Conservation (phyloP, 2,113 vertebrate genomes). For the Ibidorhyncha struthersii region DNA sequence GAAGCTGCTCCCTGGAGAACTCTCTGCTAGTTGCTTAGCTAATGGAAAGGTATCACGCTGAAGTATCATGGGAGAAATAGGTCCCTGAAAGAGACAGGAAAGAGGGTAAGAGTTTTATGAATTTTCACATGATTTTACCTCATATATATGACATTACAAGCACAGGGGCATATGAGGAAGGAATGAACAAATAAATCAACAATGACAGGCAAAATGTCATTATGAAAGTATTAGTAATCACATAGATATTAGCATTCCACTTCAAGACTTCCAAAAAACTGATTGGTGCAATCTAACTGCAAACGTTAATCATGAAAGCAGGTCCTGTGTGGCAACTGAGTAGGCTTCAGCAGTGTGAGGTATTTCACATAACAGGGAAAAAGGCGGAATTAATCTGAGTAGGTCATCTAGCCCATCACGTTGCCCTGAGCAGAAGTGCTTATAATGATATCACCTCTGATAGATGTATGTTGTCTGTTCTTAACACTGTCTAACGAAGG, state of each 20-base stretch:
- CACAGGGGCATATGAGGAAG: not conserved
- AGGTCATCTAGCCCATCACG: not conserved
- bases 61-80: not conserved
- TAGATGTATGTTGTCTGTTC: not conserved
- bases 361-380: not conserved
- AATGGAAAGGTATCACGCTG: not conserved
- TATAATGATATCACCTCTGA: not conserved
- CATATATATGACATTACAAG: not conserved
- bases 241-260: not conserved
- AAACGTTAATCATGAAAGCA: not conserved
- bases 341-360: not conserved
- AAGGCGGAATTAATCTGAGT: not conserved
- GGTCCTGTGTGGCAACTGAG: not conserved
- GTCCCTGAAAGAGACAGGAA: not conserved
- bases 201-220: not conserved
- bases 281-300: not conserved
- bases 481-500: not conserved
- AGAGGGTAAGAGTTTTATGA: not conserved
- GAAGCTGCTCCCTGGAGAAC: not conserved
- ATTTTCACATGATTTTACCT: not conserved
- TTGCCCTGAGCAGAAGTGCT: not conserved
- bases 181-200: not conserved
- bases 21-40: not conserved
- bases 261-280: not conserved
- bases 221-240: not conserved